Conservation (phyloP, 2,797 vertebrate genomes). For the Luscinia megarhynchos region DNA sequence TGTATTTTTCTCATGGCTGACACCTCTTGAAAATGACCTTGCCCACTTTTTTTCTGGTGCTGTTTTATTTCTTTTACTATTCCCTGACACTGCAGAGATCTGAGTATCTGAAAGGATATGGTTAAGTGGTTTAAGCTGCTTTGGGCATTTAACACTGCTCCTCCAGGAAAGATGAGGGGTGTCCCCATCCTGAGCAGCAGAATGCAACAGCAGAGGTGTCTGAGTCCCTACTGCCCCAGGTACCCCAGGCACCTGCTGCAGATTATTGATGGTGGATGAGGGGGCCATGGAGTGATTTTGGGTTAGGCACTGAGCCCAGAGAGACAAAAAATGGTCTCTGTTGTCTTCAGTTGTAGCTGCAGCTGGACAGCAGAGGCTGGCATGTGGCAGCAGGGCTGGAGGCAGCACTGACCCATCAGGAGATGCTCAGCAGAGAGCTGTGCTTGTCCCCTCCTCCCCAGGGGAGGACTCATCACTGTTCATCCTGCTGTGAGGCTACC, state of each 20-base stretch:
- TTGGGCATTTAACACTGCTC: not conserved
- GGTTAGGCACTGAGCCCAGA: not conserved
- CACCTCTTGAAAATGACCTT: not conserved
- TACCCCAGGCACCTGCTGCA: conserved; percentile 39
- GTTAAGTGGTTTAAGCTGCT: not conserved
- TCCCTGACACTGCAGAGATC: not conserved
- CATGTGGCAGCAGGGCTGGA: not conserved
- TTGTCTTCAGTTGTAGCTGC: conserved; percentile 47
- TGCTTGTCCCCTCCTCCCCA: not conserved
- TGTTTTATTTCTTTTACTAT: not conserved
- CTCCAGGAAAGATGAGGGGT: not conserved
- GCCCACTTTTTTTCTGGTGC: rapidly evolving
- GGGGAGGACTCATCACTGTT: not conserved
- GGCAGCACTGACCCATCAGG: not conserved
- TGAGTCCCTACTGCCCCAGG: not conserved
- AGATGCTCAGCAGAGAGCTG: not conserved
- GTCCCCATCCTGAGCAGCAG: not conserved
- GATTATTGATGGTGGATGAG: conserved; percentile 19
- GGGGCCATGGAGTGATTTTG: conserved; percentile 11
- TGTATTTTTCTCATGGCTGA: not conserved
- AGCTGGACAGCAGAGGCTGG: not conserved
- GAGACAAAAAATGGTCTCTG: conserved; percentile 38
- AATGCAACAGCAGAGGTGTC: not conserved
- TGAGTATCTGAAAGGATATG: not conserved
- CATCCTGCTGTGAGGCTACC: not conserved